Conservation (phyloP, 2,888 invertebrate genomes). For the Polymixis flavicincta region DNA sequence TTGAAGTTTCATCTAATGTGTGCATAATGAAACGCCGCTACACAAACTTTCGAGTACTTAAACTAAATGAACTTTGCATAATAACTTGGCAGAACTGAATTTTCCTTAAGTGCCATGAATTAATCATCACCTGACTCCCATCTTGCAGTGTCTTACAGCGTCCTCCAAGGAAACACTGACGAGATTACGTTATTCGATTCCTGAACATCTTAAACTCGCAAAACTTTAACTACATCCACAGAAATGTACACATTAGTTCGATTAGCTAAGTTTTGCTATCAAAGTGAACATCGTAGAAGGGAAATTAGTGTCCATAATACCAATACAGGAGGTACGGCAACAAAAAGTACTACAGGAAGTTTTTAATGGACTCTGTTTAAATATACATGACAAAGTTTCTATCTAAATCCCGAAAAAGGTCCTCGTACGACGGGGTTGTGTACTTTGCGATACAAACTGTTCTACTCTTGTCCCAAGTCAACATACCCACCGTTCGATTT, state of each 20-base stretch:
- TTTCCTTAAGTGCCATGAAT: constrained; percentile 65
- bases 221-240: constrained; percentile 9
- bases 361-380: constrained; percentile 69
- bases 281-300: constrained; percentile 37
- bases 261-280: constrained; percentile 36
- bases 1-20: constrained; percentile 52
- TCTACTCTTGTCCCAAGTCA: constrained; percentile 61
- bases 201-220: not conserved
- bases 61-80: constrained; percentile 71
- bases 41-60: constrained; percentile 63
- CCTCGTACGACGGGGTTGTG: constrained; percentile 45
- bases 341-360: constrained; percentile 62
- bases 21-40: constrained; percentile 66
- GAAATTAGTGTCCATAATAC: constrained; percentile 30
- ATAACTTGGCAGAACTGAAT: constrained; percentile 60
- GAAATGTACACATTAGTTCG: constrained; percentile 26
- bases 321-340: constrained; percentile 28
- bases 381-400: constrained; percentile 67
- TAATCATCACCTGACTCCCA: constrained; percentile 59
- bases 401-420: constrained; percentile 73
- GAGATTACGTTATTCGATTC: constrained; percentile 36
- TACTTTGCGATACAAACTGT: constrained; percentile 63
- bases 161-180: constrained; percentile 19
- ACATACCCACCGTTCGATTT: constrained; percentile 46
- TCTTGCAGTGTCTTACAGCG: constrained; percentile 41